Evolutionary conservation across 2,797 vertebrate genomes (phyloP).

Genomic region (Antennarius maculatus): DNA sequence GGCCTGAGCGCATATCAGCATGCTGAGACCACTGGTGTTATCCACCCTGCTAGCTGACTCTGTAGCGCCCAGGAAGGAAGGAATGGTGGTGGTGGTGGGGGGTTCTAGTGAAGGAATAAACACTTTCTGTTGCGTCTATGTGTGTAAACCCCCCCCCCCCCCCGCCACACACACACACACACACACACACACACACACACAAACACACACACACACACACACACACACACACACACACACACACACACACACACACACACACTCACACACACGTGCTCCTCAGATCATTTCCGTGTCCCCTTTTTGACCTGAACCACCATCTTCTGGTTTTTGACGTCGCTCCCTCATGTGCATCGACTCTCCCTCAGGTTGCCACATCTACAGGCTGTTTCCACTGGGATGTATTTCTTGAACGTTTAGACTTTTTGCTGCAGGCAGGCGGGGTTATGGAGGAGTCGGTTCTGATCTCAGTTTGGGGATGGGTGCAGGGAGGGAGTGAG

Average conservation of each 20-base stretch:
- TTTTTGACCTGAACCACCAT: conserved; percentile 6
- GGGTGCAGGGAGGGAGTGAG: conserved; percentile 37
- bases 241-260: no score
- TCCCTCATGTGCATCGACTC: conserved; percentile 13
- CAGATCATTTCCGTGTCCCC: conserved; percentile 11
- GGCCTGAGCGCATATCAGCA: conserved; percentile 72
- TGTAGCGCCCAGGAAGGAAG: conserved; percentile 52
- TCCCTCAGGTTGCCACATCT: conserved; percentile 60
- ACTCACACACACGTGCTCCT: conserved; percentile 1
- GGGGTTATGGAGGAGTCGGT: conserved; percentile 43
- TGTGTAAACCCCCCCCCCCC: conserved; percentile 12
- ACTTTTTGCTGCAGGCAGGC: conserved; percentile 48
- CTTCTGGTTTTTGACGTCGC: conserved; percentile 22
- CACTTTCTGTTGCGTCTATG: conserved; percentile 31
- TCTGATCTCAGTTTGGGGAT: conserved; percentile 47
- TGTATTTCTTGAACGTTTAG: conserved; percentile 53
- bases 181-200: neutral
- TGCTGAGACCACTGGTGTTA: conserved; percentile 46
- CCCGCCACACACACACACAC: no score
- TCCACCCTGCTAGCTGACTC: conserved; percentile 35
- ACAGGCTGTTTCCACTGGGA: conserved; percentile 66
- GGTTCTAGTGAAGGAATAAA: conserved; percentile 36
- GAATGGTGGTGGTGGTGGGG: conserved; percentile 14
- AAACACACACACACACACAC: no score
- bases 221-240: neutral